These are phyloP conservation scores for Melanostigma gelatinosum DNA, from an alignment of 2,113 vertebrate species.

Conservation along the genomic window DNA sequence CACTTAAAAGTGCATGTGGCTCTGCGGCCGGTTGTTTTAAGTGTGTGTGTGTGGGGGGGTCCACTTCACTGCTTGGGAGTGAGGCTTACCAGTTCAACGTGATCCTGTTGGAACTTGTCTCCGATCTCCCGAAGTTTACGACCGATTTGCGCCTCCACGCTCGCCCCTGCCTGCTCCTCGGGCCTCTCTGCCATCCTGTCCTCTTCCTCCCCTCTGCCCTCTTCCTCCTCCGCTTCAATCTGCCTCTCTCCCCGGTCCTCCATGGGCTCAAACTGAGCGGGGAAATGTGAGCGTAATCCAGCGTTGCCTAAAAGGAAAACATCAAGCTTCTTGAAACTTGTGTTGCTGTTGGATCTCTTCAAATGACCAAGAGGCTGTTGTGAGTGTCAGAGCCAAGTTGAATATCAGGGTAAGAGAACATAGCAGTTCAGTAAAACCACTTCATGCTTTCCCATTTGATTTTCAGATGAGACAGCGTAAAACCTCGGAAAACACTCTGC, in stretches of 20 bases:
- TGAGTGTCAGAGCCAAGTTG: conserved; percentile 1
- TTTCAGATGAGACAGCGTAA: conserved; percentile 6
- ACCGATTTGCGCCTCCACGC: conserved; percentile 76
- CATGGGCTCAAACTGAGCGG: conserved; percentile 74
- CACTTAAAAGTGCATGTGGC: neutral
- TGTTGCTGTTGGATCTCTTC: conserved; percentile 6
- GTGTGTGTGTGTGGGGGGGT: neutral
- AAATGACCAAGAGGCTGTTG: neutral
- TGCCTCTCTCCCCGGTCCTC: conserved; percentile 72
- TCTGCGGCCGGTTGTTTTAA: neutral
- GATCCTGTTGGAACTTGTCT: conserved; percentile 82
- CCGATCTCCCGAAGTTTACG: conserved; percentile 82
- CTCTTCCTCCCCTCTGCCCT: conserved; percentile 60
- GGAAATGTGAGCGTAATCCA: conserved; percentile 72
- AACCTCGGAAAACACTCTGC: conserved; percentile 14
- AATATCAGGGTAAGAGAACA: neutral
- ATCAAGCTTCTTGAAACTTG: conserved; percentile 33
- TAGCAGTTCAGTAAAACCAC: conserved; percentile 18
- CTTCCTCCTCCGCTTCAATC: conserved; percentile 56
- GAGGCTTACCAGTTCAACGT: conserved; percentile 76
- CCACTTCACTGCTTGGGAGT: neutral
- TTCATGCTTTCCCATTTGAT: conserved; percentile 8
- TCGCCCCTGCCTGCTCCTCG: conserved; percentile 66
- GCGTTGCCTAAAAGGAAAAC: conserved; percentile 65
- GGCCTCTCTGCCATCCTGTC: conserved; percentile 62